Percentiles rank a stretch among this genome's conserved stretches.
Conservation (phyloP, 2,797 vertebrate genomes). For the Hyperoplus immaculatus region DNA sequence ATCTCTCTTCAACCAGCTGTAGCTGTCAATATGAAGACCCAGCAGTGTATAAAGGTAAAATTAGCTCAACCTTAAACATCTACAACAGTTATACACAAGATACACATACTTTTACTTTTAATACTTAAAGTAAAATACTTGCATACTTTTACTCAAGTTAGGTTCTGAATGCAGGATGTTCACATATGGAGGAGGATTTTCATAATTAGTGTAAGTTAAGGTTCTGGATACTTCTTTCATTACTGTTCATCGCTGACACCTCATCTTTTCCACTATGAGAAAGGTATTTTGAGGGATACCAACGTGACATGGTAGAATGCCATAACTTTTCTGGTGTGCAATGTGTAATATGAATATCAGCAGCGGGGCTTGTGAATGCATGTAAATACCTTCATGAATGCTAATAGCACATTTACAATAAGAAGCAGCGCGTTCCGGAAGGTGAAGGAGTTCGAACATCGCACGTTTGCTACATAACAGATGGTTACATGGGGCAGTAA, state of each 20-base stretch:
- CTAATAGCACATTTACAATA: constrained; percentile 79
- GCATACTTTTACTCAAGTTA: no score
- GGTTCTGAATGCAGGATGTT: no score
- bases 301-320: constrained; percentile 33
- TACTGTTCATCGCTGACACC: not conserved
- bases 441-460: constrained; percentile 64
- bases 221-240: no score
- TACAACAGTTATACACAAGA: no score
- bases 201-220: no score
- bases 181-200: not conserved
- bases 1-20: no score
- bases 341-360: constrained; percentile 60
- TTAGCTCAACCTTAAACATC: no score
- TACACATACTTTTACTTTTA: no score
- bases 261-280: constrained; percentile 4
- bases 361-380: constrained; percentile 70
- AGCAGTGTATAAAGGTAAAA: no score
- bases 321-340: constrained; percentile 51
- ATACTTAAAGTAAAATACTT: no score
- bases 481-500: constrained; percentile 77
- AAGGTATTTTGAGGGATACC: constrained; percentile 35
- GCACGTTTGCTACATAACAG: constrained; percentile 71
- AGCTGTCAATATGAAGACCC: no score
- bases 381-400: constrained; percentile 87
- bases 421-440: constrained; percentile 59